A percentile compares a stretch with the other conserved stretches of the same genome.
Evolutionary conservation across 2,797 vertebrate genomes (phyloP).

Genomic region (Sebastes cheni): DNA sequence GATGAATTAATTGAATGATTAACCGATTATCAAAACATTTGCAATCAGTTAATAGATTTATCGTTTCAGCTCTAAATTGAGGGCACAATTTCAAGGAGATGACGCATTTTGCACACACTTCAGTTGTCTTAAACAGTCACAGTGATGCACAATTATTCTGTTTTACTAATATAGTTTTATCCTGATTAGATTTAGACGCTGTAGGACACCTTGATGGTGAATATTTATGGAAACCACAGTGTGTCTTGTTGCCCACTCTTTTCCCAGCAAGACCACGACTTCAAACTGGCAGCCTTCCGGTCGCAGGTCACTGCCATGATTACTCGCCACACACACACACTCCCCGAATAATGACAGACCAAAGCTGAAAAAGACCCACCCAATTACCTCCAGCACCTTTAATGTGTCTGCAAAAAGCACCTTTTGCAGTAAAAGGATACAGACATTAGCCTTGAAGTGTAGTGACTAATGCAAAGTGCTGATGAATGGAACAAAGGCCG

Average conservation of each 20-base stretch:
- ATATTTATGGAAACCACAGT: not conserved
- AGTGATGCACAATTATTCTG: not conserved
- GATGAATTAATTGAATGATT: no score
- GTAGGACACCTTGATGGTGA: not conserved
- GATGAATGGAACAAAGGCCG: slow-evolving; percentile 62
- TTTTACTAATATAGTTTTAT: not conserved
- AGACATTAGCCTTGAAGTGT: slow-evolving; percentile 49
- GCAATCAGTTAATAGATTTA: not conserved
- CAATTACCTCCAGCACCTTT: slow-evolving; percentile 57
- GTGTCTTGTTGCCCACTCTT: not conserved
- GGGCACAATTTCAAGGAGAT: not conserved
- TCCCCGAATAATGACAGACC: slow-evolving; percentile 68
- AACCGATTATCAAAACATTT: not conserved
- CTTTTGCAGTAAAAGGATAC: slow-evolving; percentile 44
- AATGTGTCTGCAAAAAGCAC: slow-evolving; percentile 53
- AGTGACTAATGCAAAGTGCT: slow-evolving; percentile 52
- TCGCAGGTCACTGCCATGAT: slow-evolving; percentile 14
- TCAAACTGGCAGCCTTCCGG: slow-evolving; percentile 33
- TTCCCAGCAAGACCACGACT: slow-evolving; percentile 16
- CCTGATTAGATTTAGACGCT: not conserved
- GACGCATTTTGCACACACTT: not conserved
- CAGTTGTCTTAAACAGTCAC: not conserved
- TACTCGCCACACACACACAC: slow-evolving; percentile 47
- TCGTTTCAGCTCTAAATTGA: not conserved
- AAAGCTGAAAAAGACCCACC: slow-evolving; percentile 28